Percentiles rank a stretch among this genome's conserved stretches.
Evolutionary conservation across 2,888 invertebrate genomes (phyloP).

Genomic region (Tyria jacobaeae): DNA sequence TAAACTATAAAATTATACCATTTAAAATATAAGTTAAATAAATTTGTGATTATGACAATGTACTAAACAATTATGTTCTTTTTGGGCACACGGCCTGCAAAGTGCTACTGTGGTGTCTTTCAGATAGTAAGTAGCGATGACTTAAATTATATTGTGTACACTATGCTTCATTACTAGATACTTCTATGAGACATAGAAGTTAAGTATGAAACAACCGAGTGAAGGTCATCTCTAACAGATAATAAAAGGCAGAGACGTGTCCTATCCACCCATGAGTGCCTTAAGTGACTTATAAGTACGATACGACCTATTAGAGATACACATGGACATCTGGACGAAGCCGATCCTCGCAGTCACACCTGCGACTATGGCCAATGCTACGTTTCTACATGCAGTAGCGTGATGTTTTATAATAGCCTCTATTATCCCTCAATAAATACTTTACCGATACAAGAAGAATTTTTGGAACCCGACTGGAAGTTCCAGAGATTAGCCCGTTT

Average conservation of each 20-base stretch:
- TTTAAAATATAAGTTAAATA: neutral
- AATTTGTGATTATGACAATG: neutral
- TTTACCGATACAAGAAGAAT: too few species aligned
- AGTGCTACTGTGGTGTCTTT: neutral
- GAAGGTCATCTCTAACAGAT: neutral
- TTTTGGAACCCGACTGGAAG: too few species aligned
- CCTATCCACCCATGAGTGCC: neutral
- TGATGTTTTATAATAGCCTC: too few species aligned
- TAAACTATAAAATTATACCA: conserved; percentile 15
- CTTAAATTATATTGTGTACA: neutral
- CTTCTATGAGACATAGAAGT: neutral
- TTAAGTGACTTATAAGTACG: neutral
- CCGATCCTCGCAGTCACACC: too few species aligned
- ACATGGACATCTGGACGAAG: too few species aligned
- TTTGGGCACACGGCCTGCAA: neutral
- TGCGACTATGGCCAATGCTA: too few species aligned
- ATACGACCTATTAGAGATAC: neutral
- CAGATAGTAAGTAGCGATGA: neutral
- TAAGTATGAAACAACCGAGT: neutral
- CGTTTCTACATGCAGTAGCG: too few species aligned
- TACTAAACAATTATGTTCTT: neutral
- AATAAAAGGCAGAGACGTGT: neutral
- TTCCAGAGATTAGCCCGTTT: too few species aligned
- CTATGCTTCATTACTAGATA: too few species aligned
- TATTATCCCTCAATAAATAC: too few species aligned